Base-by-base conservation (phyloP, 2,888 invertebrate species). In the Dryocosmus kuriphilus region DNA sequence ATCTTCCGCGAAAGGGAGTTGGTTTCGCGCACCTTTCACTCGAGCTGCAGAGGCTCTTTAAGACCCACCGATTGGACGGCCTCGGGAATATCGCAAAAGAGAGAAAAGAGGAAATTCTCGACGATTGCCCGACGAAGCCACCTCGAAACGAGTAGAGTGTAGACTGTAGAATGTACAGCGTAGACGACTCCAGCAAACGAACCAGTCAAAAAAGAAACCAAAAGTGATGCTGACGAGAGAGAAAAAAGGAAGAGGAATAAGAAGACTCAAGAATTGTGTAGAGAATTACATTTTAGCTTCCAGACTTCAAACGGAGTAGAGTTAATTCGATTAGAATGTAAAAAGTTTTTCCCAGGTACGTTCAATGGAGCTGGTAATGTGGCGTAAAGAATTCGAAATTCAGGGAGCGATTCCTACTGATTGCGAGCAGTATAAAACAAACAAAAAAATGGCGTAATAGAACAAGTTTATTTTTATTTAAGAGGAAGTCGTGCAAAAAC, bases 131-230 rank as follows among this genome's bases (percentile, higher is more conserved):
- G 71, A 65, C 41, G 75, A 79, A 75, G 76, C 77, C 81, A 80
- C 71, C 79, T 79, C 78, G 81, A 84, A 84, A 78, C 81, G 77
- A 83, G 77, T 79, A n/a, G n/a, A n/a, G n/a, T n/a, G n/a, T n/a
- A n/a, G n/a, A n/a, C n/a, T n/a, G n/a, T n/a, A n/a, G n/a, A n/a
- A n/a, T n/a, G n/a, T n/a, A n/a, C n/a, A n/a, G n/a, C n/a, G n/a
- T n/a, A 81, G 79, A 73, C 80, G 83, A 82, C 82, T 78, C 76
- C 80, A 80, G 82, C 79, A 77, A 83, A 78, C 77, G 77, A 77
- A 75, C 77, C 60, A 78, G 71, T 75, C 77, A 71, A 77, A 65
- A 83, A 82, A 76, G 79, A 79, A 79, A 77, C 77, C 75, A 81
- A 84, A 82, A 82, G 81, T 82, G 71, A 77, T 80, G 76, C 51